These are phyloP conservation scores for Tamias sibiricus DNA, from an alignment of 2,113 vertebrate genomes.

Conservation along the genomic window DNA sequence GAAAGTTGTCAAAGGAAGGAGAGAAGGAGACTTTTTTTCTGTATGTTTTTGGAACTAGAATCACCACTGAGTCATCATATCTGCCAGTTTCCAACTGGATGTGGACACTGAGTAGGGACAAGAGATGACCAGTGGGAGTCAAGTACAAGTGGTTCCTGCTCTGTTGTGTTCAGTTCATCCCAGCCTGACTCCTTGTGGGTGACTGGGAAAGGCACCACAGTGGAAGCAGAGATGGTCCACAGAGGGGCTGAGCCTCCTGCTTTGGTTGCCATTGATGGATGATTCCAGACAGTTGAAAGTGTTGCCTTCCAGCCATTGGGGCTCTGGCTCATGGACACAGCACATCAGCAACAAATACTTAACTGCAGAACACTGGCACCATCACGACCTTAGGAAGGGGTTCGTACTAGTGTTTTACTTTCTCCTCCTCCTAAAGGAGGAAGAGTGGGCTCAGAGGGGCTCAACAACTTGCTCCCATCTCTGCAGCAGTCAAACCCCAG, in stretches of 20 bases:
- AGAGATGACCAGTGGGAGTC: background rate
- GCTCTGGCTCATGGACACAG: background rate
- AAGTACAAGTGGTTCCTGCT: no score
- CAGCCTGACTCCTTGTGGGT: background rate
- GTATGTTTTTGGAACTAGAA: background rate
- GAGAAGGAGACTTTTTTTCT: background rate
- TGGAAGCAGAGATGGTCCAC: no score
- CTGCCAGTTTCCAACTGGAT: background rate
- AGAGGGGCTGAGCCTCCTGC: background rate
- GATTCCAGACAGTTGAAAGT: background rate
- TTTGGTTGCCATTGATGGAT: background rate
- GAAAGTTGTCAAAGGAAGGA: background rate
- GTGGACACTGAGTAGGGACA: background rate
- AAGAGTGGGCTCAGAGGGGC: background rate
- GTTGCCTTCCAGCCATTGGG: background rate
- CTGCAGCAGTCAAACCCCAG: background rate
- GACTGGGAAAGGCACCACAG: accelerated
- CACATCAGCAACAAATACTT: background rate
- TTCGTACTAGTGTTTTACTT: background rate
- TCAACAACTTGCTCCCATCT: background rate
- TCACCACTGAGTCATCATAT: background rate
- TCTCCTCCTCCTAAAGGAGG: background rate
- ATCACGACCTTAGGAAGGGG: background rate
- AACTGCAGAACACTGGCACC: background rate
- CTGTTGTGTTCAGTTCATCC: background rate